phyloP scores from a whole-genome alignment of 2,797 vertebrate genomes.

The Dermochelys coriacea region DNA sequence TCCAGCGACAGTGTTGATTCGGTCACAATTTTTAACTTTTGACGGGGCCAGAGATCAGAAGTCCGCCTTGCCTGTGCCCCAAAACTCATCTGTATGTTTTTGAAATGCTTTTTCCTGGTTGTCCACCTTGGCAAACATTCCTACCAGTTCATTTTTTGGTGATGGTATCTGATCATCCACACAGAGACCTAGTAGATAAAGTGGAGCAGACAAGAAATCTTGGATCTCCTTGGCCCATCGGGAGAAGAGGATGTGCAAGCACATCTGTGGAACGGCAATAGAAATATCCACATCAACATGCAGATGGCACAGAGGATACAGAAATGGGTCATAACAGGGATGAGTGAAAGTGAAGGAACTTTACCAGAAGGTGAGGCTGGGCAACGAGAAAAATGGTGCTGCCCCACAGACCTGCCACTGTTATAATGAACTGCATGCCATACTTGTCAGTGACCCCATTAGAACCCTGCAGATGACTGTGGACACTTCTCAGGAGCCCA shows the following conservation, averaged over 20 bases:
- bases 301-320: background rate
- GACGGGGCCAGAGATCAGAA: background rate
- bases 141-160: background rate
- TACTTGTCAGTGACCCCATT: no score
- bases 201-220: background rate
- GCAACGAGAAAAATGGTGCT: background rate
- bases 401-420: background rate
- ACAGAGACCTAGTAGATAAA: background rate
- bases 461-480: no score
- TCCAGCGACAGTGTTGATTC: background rate
- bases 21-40: background rate
- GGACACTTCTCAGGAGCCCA: no score
- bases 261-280: background rate
- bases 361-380: background rate
- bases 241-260: background rate
- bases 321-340: background rate
- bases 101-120: background rate
- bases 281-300: background rate
- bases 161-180: background rate
- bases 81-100: background rate
- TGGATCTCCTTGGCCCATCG: background rate
- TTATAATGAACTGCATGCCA: background rate
- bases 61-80: background rate
- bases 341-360: background rate
- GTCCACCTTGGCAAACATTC: background rate